Percentiles rank a stretch among this genome's conserved stretches.
Conservation (phyloP, 2,113 vertebrate species). For the Leucopsar rothschildi region DNA sequence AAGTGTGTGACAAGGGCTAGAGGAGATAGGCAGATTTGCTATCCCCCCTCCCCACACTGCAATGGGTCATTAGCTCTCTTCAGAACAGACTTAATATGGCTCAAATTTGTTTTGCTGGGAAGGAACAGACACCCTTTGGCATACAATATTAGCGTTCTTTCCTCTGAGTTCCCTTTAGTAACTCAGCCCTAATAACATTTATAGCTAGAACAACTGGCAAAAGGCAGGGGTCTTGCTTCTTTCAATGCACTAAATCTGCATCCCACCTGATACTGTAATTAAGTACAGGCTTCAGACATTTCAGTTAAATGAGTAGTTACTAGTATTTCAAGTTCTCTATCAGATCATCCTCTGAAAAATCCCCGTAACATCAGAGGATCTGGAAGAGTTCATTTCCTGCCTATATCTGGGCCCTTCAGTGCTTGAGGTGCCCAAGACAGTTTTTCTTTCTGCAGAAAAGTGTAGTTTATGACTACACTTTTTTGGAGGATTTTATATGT, state of each 20-base stretch:
- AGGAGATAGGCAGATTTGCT: background rate
- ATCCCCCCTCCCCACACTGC: too few species aligned
- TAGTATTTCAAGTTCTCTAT: background rate
- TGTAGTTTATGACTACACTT: background rate
- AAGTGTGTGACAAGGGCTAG: background rate
- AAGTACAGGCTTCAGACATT: background rate
- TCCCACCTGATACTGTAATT: background rate
- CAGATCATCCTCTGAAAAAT: background rate
- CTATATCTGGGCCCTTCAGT: background rate
- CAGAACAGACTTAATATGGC: background rate
- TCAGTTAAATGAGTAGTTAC: background rate
- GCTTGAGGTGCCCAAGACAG: background rate
- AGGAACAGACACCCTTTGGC: background rate
- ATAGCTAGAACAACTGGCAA: background rate
- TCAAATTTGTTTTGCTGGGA: background rate
- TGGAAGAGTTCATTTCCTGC: background rate
- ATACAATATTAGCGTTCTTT: background rate
- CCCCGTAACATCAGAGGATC: background rate
- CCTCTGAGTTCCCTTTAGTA: background rate
- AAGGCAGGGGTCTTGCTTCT: background rate
- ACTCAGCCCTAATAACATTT: background rate
- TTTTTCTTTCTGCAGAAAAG: background rate
- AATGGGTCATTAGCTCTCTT: background rate
- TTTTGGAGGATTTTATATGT: background rate
- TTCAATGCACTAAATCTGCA: background rate